phyloP scores from a whole-genome alignment of 23 tunicate species.

The Halocynthia roretzi region DNA sequence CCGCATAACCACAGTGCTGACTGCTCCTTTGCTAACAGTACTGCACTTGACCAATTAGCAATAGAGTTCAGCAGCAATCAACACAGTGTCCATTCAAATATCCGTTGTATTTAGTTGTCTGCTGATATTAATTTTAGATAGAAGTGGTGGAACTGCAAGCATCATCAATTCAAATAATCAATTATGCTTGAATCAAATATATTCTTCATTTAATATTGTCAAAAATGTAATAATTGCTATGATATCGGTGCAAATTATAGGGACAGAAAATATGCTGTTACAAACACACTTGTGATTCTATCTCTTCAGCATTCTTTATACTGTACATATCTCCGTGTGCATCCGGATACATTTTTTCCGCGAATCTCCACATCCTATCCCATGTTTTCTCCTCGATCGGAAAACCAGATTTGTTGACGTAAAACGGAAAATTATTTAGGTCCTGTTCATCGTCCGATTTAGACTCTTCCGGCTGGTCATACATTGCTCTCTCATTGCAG shows the following conservation, averaged over 20 bases:
- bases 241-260: neutral
- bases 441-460: constrained; percentile 27
- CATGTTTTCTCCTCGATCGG: constrained; percentile 79
- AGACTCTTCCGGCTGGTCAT: constrained; percentile 1
- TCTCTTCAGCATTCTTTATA: constrained; percentile 36
- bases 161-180: no score
- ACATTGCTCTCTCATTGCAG: neutral
- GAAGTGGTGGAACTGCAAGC: no score
- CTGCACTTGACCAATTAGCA: no score
- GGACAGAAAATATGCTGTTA: neutral
- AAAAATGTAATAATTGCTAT: neutral
- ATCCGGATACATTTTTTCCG: constrained; percentile 66
- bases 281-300: neutral
- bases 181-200: no score
- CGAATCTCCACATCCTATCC: constrained; percentile 80
- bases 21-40: no score
- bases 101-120: no score
- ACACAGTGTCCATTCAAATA: no score
- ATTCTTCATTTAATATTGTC: no score
- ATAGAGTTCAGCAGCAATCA: no score
- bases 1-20: no score
- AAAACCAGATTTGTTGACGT: constrained; percentile 73
- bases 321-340: constrained; percentile 56
- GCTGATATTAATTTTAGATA: no score
- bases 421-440: constrained; percentile 38